Conservation (phyloP, 2,113 vertebrate species). For the Forbesichthys agassizii region DNA sequence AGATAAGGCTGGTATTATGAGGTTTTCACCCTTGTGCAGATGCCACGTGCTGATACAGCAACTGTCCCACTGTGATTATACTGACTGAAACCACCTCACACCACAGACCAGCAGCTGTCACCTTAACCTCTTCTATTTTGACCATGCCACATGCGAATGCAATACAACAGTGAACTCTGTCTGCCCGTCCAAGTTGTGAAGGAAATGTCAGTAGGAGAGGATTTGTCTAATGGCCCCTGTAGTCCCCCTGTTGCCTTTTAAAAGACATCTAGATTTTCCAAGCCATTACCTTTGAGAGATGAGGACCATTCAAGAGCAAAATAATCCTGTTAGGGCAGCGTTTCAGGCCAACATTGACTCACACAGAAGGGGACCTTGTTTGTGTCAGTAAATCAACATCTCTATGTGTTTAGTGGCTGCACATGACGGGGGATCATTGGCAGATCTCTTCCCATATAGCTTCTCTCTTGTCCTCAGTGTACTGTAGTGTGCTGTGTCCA, state of each 20-base stretch:
- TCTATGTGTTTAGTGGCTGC: slow-evolving; percentile 41
- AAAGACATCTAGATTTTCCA: slow-evolving; percentile 76
- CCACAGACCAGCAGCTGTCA: background rate
- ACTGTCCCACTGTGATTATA: slow-evolving; percentile 12
- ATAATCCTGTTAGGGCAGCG: slow-evolving; percentile 59
- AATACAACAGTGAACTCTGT: slow-evolving; percentile 46
- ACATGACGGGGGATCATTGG: slow-evolving; percentile 50
- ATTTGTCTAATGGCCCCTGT: slow-evolving; percentile 60
- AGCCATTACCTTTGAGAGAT: slow-evolving; percentile 76
- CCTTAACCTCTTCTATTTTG: slow-evolving; percentile 27
- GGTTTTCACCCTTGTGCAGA: slow-evolving; percentile 7
- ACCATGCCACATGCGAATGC: slow-evolving; percentile 29
- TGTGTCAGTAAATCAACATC: slow-evolving; percentile 69
- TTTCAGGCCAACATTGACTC: slow-evolving; percentile 51
- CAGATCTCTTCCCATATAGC: slow-evolving; percentile 50
- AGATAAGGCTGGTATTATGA: background rate
- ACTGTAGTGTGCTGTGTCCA: slow-evolving; percentile 33
- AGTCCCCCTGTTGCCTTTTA: slow-evolving; percentile 68
- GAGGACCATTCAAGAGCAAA: slow-evolving; percentile 57
- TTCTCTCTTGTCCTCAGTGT: slow-evolving; percentile 39
- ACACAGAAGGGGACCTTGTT: slow-evolving; percentile 57
- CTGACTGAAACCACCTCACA: slow-evolving; percentile 1
- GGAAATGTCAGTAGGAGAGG: slow-evolving; percentile 42
- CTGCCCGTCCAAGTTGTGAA: slow-evolving; percentile 41
- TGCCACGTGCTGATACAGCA: slow-evolving; percentile 19